These are phyloP conservation scores for Muscina levida DNA, from an alignment of 2,888 invertebrate genomes.

Conservation along the genomic window DNA sequence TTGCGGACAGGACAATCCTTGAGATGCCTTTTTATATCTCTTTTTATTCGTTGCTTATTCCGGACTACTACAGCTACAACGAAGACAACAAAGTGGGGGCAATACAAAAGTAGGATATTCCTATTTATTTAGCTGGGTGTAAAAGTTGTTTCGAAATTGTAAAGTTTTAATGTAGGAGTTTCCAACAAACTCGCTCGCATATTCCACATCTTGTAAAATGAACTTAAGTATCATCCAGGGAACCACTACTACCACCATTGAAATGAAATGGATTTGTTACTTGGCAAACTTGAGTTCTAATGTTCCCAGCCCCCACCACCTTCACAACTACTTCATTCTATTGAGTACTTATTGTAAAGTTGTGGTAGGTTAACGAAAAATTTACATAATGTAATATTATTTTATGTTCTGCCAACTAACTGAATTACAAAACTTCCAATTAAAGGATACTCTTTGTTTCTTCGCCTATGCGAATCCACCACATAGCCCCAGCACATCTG, in stretches of 20 bases:
- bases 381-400: slow-evolving; percentile 60
- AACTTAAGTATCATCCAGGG: slow-evolving; percentile 57
- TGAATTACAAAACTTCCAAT: slow-evolving; percentile 57
- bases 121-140: slow-evolving; percentile 36
- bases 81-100: background rate
- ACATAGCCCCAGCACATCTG: slow-evolving; percentile 8
- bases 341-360: slow-evolving; percentile 58
- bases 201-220: slow-evolving; percentile 41
- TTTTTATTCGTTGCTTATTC: slow-evolving; percentile 49
- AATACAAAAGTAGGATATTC: slow-evolving; percentile 41
- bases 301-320: background rate
- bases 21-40: slow-evolving; percentile 43
- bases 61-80: slow-evolving; percentile 29
- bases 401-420: slow-evolving; percentile 46
- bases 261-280: slow-evolving; percentile 65
- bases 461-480: background rate
- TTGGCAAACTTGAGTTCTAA: slow-evolving; percentile 56
- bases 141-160: slow-evolving; percentile 67
- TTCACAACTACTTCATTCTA: slow-evolving; percentile 18
- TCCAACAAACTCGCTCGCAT: slow-evolving; percentile 52
- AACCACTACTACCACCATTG: slow-evolving; percentile 47
- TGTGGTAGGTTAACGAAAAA: slow-evolving; percentile 53
- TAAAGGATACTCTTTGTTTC: slow-evolving; percentile 46
- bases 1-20: slow-evolving; percentile 53
- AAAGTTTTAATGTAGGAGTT: slow-evolving; percentile 59